Conservation (phyloP, 2,113 vertebrate genomes). For the Speoplatyrhinus poulsoni region DNA sequence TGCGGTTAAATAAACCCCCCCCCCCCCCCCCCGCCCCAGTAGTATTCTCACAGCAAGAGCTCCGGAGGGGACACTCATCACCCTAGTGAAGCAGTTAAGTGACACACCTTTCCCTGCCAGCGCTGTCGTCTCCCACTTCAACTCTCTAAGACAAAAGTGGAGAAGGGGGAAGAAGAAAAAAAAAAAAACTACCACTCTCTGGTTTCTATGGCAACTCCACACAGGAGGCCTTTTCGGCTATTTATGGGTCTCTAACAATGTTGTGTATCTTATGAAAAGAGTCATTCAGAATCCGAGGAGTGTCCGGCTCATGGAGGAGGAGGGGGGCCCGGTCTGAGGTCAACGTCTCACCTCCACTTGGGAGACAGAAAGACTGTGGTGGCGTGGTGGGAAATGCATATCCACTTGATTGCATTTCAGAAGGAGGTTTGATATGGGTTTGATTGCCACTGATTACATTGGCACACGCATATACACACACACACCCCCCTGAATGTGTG, state of each 20-base stretch:
- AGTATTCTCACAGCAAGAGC: too few relatives aligned
- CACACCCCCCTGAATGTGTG: slow-evolving; percentile 58
- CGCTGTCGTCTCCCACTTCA: slow-evolving; percentile 38
- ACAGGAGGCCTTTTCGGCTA: slow-evolving; percentile 49
- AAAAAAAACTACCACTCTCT: slow-evolving; percentile 44
- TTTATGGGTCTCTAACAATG: slow-evolving; percentile 60
- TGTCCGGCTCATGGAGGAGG: slow-evolving; percentile 8
- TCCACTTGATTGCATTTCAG: slow-evolving; percentile 25
- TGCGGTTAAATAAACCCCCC: too few relatives aligned
- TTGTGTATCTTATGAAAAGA: slow-evolving; percentile 37
- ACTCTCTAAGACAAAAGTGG: slow-evolving; percentile 44
- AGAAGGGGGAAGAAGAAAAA: too few relatives aligned
- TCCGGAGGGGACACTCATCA: not conserved
- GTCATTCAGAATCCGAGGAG: slow-evolving; percentile 31
- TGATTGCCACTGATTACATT: slow-evolving; percentile 23
- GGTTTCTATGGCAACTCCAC: slow-evolving; percentile 69
- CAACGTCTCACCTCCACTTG: slow-evolving; percentile 6
- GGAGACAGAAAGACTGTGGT: not conserved
- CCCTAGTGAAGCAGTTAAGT: not conserved
- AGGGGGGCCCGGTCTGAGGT: slow-evolving; percentile 7
- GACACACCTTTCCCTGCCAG: slow-evolving; percentile 42
- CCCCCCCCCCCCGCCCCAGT: too few relatives aligned
- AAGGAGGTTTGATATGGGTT: slow-evolving; percentile 4
- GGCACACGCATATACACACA: slow-evolving; percentile 40
- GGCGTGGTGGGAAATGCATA: slow-evolving; percentile 18